Base-by-base conservation (phyloP, 2,797 vertebrate species). In the Hozukius guyotensis region DNA sequence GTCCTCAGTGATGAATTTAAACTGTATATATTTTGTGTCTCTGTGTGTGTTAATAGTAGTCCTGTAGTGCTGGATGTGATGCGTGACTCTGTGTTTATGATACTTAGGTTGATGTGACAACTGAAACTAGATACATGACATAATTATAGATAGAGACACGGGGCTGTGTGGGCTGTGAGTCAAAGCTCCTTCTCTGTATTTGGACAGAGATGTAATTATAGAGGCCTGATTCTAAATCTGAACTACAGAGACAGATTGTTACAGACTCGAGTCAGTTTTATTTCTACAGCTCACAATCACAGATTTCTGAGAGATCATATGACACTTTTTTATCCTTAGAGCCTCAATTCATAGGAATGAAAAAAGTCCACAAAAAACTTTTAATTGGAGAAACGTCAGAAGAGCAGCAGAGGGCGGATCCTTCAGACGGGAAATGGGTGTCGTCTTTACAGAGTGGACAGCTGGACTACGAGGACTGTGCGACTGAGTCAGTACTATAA, bases 141-240 rank as follows among this genome's bases (percentile, higher is more conserved):
- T 83, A 87, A 87, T 89, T 78, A 84, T 18, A 87, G 64, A 59
- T n/a, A 14, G 66, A 64, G 25, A 69, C 16, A 46, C 16, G 16
- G 42, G 61, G 65, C 66, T 76, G 81, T 80, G 72, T 78, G 67
- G 84, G 80, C 67, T 63, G 57, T 20, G 64, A 80, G 80, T 77
- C 38, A 64, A 65, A 53, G 46, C 42, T 63, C 64, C 25, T 4
- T 46, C 68, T 72, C 81, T 80, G 53, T 70, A 56, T 66, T 77
- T 83, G 62, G 64, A 60, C 14, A 42, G 60, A 61, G 75, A 87
- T 86, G 53, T 89, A 88, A 93, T 89, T 88, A 90, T 73, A 88
- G 81, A 88, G 75, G 71, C 49, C 69, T 59, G 66, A 31, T 68
- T 84, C 75, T 85, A 80, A 72, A 78, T 84, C 70, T 69, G 78